Base-by-base conservation (phyloP, 2,888 invertebrate species). In the Alloplasta piceator region DNA sequence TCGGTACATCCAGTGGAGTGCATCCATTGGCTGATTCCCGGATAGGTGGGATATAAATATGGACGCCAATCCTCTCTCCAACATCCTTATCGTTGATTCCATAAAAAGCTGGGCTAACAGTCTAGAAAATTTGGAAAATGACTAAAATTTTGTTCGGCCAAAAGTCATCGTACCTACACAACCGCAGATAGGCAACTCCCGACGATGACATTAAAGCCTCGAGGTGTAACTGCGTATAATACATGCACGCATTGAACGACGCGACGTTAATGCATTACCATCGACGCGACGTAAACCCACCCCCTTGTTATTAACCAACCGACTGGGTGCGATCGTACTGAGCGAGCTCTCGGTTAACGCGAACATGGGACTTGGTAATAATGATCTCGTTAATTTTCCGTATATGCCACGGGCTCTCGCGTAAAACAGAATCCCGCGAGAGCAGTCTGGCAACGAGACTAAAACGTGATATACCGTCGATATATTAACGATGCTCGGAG, bases 341-440 rank as follows among this genome's bases (percentile, higher is more conserved):
- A n/a, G n/a, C 56, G 58, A 75, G 43, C 63, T 76, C 77, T 81
- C 61, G 70, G 77, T 80, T 76, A 83, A 79, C 74, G 70, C 52
- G 67, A 78, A 39, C 68, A 48, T 67, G 52, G 63, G n/a, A 76
- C 58, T 41, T 79, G 72, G 56, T 66, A 26, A 77, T 78, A 83
- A 82, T 82, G 80, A 84, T 84, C 83, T 82, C 84, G 76, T 84
- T 84, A 83, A 83, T 84, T 83, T 83, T 58, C 64, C 14, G 26
- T 26, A 26, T 26, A 26, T 55, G 66, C 67, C 55, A 61, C 43
- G 52, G 76, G 71, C 56, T 6, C 38, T 52, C 58, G 74, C 58
- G 74, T 71, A 76, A 64, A 61, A 36, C n/a, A 41, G 16, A 41
- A 52, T 72, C 70, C 63, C 77, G 56, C 56, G 71, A 68, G 75